Conservation (phyloP, 2,113 vertebrate species). For the Neotoma lepida region DNA sequence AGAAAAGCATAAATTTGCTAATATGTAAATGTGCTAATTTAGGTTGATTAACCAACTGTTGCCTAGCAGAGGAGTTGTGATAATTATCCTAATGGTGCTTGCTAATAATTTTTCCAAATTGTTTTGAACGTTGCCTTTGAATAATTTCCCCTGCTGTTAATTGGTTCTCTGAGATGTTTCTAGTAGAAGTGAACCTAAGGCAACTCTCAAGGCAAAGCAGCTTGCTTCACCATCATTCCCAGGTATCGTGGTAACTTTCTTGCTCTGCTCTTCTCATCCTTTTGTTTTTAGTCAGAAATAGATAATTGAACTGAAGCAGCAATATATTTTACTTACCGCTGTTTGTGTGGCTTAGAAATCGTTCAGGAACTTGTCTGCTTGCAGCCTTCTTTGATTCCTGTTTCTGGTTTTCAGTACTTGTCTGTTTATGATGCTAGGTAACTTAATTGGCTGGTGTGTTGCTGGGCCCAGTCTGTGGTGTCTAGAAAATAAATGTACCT, state of each 20-base stretch:
- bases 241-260: not conserved
- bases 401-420: not conserved
- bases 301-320: not conserved
- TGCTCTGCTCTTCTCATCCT: not conserved
- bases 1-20: constrained; percentile 32
- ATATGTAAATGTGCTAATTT: constrained; percentile 26
- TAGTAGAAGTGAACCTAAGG: not conserved
- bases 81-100: constrained; percentile 30
- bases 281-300: not conserved
- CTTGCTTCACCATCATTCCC: not conserved
- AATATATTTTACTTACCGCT: not conserved
- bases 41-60: constrained; percentile 31
- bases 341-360: not conserved
- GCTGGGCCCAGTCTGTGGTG: not conserved
- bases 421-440: not conserved
- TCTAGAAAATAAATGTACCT: not conserved
- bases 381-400: not conserved
- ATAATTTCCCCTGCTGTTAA: constrained; percentile 1
- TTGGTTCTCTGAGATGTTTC: constrained; percentile 37
- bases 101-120: constrained; percentile 45
- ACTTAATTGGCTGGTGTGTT: not conserved
- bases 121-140: constrained; percentile 14
- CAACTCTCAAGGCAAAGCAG: not conserved
- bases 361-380: not conserved
- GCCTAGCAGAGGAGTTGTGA: not conserved